Evolutionary conservation across 2,797 vertebrate genomes (phyloP).

Genomic region (Alca torda): DNA sequence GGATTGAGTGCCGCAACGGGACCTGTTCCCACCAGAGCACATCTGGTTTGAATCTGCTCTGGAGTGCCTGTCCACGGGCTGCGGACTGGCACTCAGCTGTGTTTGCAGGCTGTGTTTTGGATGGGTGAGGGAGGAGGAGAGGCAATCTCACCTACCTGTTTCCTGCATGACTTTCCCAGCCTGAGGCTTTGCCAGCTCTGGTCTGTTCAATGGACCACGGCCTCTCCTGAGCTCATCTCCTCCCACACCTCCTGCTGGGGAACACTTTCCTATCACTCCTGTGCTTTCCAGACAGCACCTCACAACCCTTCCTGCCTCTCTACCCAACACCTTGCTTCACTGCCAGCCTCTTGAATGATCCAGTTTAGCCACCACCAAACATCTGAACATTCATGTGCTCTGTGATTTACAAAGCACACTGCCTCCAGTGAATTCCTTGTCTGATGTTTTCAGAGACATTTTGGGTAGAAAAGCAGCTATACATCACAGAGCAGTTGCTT

Average conservation of each 20-base stretch:
- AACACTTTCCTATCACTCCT: not conserved
- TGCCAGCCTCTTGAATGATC: not conserved
- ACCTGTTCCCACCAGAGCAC: not conserved
- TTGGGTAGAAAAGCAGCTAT: not conserved
- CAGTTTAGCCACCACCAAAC: not conserved
- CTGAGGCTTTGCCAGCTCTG: not conserved
- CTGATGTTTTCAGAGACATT: not conserved
- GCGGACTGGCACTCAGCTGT: not conserved
- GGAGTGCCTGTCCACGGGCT: fast-evolving
- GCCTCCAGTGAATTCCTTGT: not conserved
- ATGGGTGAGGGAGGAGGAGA: not conserved
- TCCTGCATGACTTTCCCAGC: not conserved
- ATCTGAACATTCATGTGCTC: not conserved
- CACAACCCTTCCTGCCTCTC: not conserved
- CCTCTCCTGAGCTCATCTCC: not conserved
- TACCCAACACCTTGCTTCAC: not conserved
- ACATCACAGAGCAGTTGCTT: not conserved
- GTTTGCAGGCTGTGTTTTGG: not conserved
- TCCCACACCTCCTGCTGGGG: not conserved
- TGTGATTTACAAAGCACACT: not conserved
- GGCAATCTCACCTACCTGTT: not conserved
- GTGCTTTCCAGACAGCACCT: not conserved
- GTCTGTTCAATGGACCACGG: not conserved
- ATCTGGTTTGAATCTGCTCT: not conserved
- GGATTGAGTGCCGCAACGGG: fast-evolving